Conservation (phyloP, 2,888 invertebrate species). For the Leptopilina myrica region DNA sequence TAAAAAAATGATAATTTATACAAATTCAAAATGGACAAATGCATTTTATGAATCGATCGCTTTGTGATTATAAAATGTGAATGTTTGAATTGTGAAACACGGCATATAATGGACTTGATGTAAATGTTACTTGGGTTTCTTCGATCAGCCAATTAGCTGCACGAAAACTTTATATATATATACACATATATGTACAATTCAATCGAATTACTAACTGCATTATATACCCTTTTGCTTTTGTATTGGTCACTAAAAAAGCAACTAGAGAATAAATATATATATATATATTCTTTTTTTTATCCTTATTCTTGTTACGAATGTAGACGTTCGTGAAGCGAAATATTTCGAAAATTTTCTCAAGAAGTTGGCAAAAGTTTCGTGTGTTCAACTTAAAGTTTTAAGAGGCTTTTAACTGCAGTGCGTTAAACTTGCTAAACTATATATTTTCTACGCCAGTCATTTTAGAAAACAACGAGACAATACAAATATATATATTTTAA, state of each 20-base stretch:
- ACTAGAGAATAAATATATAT: not conserved
- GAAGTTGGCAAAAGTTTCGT: not conserved
- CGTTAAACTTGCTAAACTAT: not conserved
- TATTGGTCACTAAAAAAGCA: slow-evolving; percentile 28
- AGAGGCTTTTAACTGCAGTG: not conserved
- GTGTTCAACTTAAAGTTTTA: not conserved
- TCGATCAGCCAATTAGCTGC: slow-evolving; percentile 37
- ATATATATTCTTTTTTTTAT: not conserved
- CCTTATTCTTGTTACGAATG: slow-evolving; percentile 1
- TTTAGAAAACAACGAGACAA: not conserved
- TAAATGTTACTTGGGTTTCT: slow-evolving; percentile 36
- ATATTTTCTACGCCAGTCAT: not conserved
- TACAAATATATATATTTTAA: too few relatives aligned
- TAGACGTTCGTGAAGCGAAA: not conserved
- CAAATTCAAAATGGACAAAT: too few relatives aligned
- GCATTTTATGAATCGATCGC: too few relatives aligned
- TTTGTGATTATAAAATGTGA: too few relatives aligned
- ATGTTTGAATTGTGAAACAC: too few relatives aligned
- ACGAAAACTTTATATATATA: slow-evolving; percentile 9
- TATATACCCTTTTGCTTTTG: not conserved
- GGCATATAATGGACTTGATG: slow-evolving; percentile 6
- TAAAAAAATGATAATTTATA: too few relatives aligned
- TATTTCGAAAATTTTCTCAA: not conserved
- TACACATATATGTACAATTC: slow-evolving; percentile 4
- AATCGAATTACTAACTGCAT: slow-evolving; percentile 12